These are phyloP conservation scores for Rhyacophila evoluta DNA, from an alignment of 2,888 invertebrate genomes.

Conservation along the genomic window DNA sequence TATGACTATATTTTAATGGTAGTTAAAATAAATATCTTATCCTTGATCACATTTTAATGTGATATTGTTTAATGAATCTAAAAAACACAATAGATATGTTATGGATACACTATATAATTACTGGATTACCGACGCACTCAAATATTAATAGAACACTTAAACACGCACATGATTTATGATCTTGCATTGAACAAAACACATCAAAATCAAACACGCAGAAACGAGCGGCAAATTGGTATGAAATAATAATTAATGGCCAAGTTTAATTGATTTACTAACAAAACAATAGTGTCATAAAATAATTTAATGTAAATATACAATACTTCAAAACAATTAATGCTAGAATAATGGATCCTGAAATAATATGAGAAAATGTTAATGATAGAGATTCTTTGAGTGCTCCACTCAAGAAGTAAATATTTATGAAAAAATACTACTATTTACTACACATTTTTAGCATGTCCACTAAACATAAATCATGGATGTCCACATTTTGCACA, in stretches of 20 bases:
- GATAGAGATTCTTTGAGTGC: too few relatives aligned
- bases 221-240: neutral
- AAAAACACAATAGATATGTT: neutral
- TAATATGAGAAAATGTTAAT: too few relatives aligned
- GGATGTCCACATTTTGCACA: too few relatives aligned
- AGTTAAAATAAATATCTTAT: neutral
- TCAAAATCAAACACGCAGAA: neutral
- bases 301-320: too few relatives aligned
- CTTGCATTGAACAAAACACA: neutral
- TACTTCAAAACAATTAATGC: too few relatives aligned
- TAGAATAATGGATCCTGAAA: too few relatives aligned
- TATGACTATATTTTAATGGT: neutral
- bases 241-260: conserved; percentile 9
- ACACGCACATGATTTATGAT: conserved; percentile 18
- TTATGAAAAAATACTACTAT: too few relatives aligned
- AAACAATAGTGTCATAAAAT: too few relatives aligned
- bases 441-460: too few relatives aligned
- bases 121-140: neutral
- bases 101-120: neutral
- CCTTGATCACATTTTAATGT: neutral
- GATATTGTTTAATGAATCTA: neutral
- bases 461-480: too few relatives aligned
- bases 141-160: neutral
- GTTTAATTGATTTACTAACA: conserved; percentile 9
- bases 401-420: too few relatives aligned